Conservation (phyloP, 2,888 invertebrate genomes). For the Icerya purchasi region DNA sequence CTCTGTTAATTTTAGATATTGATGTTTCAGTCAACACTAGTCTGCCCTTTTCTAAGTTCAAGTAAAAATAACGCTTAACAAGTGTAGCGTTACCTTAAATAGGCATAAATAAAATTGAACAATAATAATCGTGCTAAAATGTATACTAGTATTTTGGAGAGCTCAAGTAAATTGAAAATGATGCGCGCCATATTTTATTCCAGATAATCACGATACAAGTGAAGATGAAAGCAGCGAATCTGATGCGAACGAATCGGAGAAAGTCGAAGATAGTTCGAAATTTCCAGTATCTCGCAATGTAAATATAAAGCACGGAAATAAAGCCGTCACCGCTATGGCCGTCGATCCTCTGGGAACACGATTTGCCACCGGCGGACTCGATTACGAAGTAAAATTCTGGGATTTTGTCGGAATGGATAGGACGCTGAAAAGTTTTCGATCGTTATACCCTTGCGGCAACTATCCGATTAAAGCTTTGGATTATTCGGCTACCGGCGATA, state of each 20-base stretch:
- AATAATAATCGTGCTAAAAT: too few species aligned
- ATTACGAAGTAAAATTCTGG: slow-evolving; percentile 93
- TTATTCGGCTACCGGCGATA: slow-evolving; percentile 86
- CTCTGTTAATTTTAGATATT: too few species aligned
- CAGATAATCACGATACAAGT: too few species aligned
- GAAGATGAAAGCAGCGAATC: too few species aligned
- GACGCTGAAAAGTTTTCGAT: slow-evolving; percentile 71
- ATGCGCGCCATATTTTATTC: too few species aligned
- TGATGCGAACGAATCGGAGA: not conserved
- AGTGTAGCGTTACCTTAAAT: too few species aligned
- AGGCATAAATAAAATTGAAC: too few species aligned
- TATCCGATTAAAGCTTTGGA: slow-evolving; percentile 78
- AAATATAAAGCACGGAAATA: slow-evolving; percentile 66
- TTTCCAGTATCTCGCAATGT: slow-evolving; percentile 56
- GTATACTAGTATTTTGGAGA: too few species aligned
- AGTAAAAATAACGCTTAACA: too few species aligned
- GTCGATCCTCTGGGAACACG: slow-evolving; percentile 89
- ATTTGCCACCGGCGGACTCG: slow-evolving; percentile 72
- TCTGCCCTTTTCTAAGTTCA: too few species aligned
- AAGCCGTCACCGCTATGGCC: slow-evolving; percentile 72
- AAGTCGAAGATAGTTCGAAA: not conserved
- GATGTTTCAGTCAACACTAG: too few species aligned
- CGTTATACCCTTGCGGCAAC: slow-evolving; percentile 83
- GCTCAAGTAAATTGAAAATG: too few species aligned
- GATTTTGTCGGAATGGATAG: slow-evolving; percentile 98